phyloP scores from a whole-genome alignment of 2,797 vertebrate species.

The Loriculus beryllinus region DNA sequence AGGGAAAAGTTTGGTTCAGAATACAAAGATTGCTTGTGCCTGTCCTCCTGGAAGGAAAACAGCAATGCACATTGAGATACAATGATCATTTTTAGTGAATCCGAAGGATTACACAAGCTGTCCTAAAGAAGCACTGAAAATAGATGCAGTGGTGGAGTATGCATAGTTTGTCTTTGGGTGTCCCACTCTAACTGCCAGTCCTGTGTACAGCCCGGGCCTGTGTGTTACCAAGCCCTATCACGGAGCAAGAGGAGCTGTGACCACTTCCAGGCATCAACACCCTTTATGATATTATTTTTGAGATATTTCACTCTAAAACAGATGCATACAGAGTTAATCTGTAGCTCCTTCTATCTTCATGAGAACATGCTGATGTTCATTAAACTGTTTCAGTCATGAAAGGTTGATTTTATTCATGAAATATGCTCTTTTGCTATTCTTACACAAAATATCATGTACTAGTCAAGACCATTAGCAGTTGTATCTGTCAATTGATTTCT shows the following conservation, averaged over 20 bases:
- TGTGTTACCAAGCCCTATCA: too few species aligned
- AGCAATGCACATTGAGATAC: background rate
- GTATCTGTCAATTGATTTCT: background rate
- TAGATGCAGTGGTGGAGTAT: background rate
- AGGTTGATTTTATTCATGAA: background rate
- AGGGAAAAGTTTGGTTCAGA: background rate
- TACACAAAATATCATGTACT: background rate
- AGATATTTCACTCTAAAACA: background rate
- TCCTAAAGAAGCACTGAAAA: background rate
- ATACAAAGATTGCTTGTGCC: background rate
- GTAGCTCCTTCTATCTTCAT: background rate
- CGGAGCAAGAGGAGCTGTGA: background rate
- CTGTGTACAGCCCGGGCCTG: accelerated
- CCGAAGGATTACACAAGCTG: background rate
- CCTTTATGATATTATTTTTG: background rate
- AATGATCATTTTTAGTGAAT: background rate
- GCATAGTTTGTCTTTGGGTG: background rate
- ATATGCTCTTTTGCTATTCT: background rate
- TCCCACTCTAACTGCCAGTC: background rate
- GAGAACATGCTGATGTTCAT: background rate
- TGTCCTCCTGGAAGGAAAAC: background rate
- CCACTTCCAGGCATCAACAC: background rate
- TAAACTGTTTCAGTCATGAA: background rate
- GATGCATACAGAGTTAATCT: accelerated
- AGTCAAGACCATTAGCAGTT: background rate